phyloP scores from a whole-genome alignment of 2,888 invertebrate species.

The Strigamia maritima region DNA sequence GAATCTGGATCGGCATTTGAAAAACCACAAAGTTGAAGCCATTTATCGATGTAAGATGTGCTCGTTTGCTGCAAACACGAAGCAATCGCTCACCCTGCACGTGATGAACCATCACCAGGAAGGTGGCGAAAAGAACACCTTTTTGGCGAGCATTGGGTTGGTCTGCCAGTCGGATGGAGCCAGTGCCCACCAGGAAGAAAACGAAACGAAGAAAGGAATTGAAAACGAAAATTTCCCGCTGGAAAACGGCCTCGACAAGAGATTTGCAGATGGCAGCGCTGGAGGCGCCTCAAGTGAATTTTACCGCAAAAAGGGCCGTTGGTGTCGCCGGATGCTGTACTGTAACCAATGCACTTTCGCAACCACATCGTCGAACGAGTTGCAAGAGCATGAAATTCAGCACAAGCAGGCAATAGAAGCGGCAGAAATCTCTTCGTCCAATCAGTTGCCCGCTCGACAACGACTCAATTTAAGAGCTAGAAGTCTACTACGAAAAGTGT shows the following conservation, averaged over 20 bases:
- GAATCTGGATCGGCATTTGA: slow-evolving; percentile 90
- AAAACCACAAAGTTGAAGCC: slow-evolving; percentile 75
- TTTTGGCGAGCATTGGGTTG: background rate
- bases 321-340: slow-evolving; percentile 46
- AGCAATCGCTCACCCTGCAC: slow-evolving; percentile 85
- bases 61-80: slow-evolving; percentile 86
- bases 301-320: slow-evolving; percentile 10
- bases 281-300: slow-evolving; percentile 11
- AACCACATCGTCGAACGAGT: slow-evolving; percentile 60
- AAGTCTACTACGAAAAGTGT: slow-evolving; percentile 41
- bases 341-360: slow-evolving; percentile 60
- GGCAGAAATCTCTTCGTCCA: background rate
- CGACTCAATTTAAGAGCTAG: background rate
- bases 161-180: background rate
- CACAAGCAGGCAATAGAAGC: slow-evolving; percentile 38
- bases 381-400: slow-evolving; percentile 58
- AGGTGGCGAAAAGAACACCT: background rate
- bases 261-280: background rate
- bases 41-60: slow-evolving; percentile 80
- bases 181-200: background rate
- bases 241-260: background rate
- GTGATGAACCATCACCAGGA: slow-evolving; percentile 66
- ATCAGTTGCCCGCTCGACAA: background rate
- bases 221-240: background rate
- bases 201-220: background rate